Base-by-base conservation (phyloP, 2,113 vertebrate species). In the Muscicapa adusta region DNA sequence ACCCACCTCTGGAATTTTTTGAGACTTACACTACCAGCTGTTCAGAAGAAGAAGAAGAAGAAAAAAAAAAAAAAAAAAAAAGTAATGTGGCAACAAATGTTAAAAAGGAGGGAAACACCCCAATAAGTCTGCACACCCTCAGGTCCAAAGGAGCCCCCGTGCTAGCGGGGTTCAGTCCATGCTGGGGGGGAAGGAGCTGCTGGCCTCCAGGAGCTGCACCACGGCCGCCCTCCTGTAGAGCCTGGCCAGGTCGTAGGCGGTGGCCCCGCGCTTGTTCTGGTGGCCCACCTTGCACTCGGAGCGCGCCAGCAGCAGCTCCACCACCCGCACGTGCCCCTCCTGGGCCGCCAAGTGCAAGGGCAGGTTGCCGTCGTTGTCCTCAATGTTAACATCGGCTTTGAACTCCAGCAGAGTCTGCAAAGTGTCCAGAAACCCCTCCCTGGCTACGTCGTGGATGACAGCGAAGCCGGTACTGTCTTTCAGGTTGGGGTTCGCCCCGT, bases 301-400 rank as follows among this genome's bases (percentile, higher is more conserved):
- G 92, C 45, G 81, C 34, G 67, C 97, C 43, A 98, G 77, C 42
- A 99, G 98, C 83, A 98, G 96, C 86, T 96, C 91, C 87, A 99
- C 98, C 81, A 98, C 98, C 14, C 96, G 96, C 91, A 97, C 96
- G 33, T 99, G 98, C 12, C 99, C 99, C 94, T 98, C 98, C 50
- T 85, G 97, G 40, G 98, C 98, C 36, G 99, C 99, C 97, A 98
- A 94, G 96, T 99, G 99, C 94, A 99, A 73, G 40, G 99, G 99
- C 86, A 99, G 97, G 97, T 99, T 99, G 36, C 98, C 99, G 29
- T 96, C 93, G 19, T 88, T 62, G 78, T 99, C 99, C 87, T 96
- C 94, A 3, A 98, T 67, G 96, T 99, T 99, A 50, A 98, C 97
- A 72, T 99, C 98, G 25, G 98, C 99, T 28, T 98, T 90, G 84